Base-by-base conservation (phyloP, 2,888 invertebrate genomes). In the Drosophila diplacantha region DNA sequence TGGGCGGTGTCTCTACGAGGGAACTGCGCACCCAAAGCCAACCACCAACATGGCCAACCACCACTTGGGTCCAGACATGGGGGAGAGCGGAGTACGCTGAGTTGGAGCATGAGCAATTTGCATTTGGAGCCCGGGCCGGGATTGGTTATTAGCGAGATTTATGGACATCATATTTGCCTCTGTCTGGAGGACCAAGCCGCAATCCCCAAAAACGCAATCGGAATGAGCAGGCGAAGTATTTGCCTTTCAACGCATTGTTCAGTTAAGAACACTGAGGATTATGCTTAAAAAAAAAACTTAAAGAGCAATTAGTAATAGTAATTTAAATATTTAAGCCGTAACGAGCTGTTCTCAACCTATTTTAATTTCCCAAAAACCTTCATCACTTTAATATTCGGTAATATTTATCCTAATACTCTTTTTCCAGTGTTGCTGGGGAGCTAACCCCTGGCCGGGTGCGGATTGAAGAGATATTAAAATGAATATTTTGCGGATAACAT, bases 381-480 rank as follows among this genome's bases (percentile, higher is more conserved):
- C 1, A 22, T 22, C 22, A 22, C 22, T 22, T 22, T 5, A 22
- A 22, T 22, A 22, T 22, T 22, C 22, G 22, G 3, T 22, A 22
- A 22, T 22, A 22, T 22, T 5, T 22, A 22, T 22, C 5, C 22
- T 5, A 22, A 22, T 5, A 16, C 16, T 29, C 29, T 55, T 49
- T 22, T 37, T 20, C 22, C 50, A 35, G 31, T 59, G 59, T 22
- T 5, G 2, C 6, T 14, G 12, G 12, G 11, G 34, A 12, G 29
- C 5, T 37, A 18, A 6, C 22, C 29, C 22, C 32, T 26, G 47
- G 20, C 52, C 26, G 47, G 53, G 65, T 52, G 47, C 22, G 85
- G 85, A 86, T 86, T 85, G 83, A 85, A 73, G 78, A 83, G 86
- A 85, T 86, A 86, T 85, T 85, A 85, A 85, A 86, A 79, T 85